Conservation (phyloP, 2,113 vertebrate genomes). For the Setophaga coronata region DNA sequence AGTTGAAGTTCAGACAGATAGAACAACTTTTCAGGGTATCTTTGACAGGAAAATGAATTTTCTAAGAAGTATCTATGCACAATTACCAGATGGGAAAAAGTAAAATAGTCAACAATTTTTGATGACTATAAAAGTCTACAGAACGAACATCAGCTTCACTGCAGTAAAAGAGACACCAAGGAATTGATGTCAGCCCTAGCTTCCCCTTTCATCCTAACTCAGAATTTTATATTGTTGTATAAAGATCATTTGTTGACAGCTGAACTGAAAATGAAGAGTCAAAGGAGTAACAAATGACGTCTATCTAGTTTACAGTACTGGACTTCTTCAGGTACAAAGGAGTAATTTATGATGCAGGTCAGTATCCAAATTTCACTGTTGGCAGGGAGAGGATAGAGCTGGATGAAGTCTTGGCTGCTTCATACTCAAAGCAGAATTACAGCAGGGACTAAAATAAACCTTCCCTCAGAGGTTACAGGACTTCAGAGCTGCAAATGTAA, state of each 20-base stretch:
- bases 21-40: not conserved
- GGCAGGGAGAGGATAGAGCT: not conserved
- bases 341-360: not conserved
- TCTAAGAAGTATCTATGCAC: not conserved
- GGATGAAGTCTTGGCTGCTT: not conserved
- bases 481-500: not conserved
- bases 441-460: not conserved
- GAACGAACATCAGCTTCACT: fast-evolving
- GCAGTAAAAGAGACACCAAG: not conserved
- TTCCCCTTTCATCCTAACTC: not conserved
- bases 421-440: not conserved
- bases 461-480: not conserved
- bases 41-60: not conserved
- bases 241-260: not conserved
- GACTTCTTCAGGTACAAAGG: not conserved
- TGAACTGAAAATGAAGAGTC: not conserved
- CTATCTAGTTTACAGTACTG: not conserved
- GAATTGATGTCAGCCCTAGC: not conserved
- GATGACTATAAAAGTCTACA: not conserved
- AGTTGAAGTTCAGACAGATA: not conserved
- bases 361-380: not conserved
- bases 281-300: not conserved
- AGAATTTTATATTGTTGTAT: not conserved
- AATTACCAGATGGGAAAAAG: not conserved
- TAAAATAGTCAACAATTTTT: not conserved